Percentiles rank a stretch among this genome's conserved stretches.
phyloP scores from a whole-genome alignment of 2,113 vertebrate species.

The Zapornia atra region DNA sequence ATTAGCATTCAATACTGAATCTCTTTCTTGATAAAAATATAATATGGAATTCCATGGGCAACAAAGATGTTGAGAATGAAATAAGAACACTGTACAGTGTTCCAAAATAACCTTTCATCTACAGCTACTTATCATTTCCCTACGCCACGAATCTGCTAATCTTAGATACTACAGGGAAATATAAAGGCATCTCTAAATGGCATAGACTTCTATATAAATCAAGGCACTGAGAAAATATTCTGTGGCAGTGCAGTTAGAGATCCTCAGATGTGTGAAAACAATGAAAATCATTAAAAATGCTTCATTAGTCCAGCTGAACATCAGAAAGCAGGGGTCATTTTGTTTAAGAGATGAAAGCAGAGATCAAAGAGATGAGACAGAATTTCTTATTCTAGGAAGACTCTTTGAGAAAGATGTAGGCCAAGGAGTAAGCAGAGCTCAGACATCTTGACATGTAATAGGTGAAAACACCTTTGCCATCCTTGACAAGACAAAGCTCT shows the following conservation, averaged over 20 bases:
- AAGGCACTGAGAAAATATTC: background rate
- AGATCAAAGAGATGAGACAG: background rate
- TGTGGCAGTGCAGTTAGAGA: background rate
- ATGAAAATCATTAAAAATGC: background rate
- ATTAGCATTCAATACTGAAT: background rate
- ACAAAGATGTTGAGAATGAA: background rate
- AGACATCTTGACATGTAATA: background rate
- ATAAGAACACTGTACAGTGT: background rate
- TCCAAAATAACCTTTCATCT: background rate
- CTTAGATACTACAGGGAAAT: background rate
- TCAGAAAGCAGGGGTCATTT: constrained; percentile 8
- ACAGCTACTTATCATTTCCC: background rate
- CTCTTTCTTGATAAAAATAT: background rate
- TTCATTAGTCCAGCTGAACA: background rate
- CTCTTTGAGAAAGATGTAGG: constrained; percentile 9
- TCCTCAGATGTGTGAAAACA: background rate
- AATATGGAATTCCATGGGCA: background rate
- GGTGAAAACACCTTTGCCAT: constrained; percentile 17
- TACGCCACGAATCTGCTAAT: background rate
- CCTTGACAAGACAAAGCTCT: background rate
- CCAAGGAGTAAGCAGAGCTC: background rate
- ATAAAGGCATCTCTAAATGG: background rate
- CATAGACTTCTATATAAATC: background rate
- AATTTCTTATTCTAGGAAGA: constrained; percentile 9
- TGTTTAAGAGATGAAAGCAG: background rate